Percentiles rank a stretch among this genome's conserved stretches.
phyloP scores from a whole-genome alignment of 1,140 invertebrate genomes.

The Pseudomyrmex cubaensis region DNA sequence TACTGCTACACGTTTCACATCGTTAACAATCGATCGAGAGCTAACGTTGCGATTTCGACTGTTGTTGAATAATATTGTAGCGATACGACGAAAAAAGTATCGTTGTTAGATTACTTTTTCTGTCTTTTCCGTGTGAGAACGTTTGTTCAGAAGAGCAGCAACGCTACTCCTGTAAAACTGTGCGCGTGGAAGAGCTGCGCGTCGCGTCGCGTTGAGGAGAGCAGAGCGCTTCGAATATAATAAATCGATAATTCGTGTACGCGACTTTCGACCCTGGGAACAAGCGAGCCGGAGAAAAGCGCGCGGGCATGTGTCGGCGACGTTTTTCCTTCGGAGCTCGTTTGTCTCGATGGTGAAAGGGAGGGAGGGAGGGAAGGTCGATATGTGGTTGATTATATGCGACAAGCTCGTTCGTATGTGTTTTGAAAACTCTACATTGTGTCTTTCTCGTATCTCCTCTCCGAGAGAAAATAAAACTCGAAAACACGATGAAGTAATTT shows the following conservation, averaged over 20 bases:
- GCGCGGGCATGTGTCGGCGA: conserved; percentile 2
- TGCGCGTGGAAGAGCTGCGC: neutral
- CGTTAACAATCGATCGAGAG: neutral
- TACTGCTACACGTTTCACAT: neutral
- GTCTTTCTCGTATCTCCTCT: neutral
- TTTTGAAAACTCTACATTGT: neutral
- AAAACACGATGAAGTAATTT: too few relatives aligned
- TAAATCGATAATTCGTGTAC: conserved; percentile 53
- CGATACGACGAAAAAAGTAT: neutral
- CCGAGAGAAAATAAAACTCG: neutral
- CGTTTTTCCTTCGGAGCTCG: conserved; percentile 7
- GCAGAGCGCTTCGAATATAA: conserved; percentile 5
- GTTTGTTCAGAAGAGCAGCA: neutral
- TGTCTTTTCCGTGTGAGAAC: neutral
- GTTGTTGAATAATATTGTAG: neutral
- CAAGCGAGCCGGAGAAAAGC: conserved; percentile 15
- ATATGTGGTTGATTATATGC: conserved; percentile 36
- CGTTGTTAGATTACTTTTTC: neutral
- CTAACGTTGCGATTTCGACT: neutral
- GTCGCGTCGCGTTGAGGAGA: neutral
- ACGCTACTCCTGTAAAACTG: neutral
- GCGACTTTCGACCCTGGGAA: conserved; percentile 35
- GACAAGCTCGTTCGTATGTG: neutral
- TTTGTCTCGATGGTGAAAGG: conserved; percentile 14
- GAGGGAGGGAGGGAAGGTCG: neutral